phyloP scores from a whole-genome alignment of 92 coral and sea anemone genomes.

The Metridium senile region DNA sequence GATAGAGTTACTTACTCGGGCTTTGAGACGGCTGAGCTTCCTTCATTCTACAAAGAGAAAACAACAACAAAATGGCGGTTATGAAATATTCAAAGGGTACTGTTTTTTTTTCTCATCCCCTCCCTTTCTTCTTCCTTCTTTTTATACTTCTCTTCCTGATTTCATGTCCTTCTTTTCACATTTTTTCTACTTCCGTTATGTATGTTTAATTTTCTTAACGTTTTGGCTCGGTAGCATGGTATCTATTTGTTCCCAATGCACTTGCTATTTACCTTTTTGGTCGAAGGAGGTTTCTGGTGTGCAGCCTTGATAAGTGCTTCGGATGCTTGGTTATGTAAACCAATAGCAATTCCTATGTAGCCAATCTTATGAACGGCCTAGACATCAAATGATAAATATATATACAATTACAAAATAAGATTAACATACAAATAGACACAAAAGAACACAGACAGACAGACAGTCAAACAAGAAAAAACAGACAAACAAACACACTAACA shows the following conservation, averaged over 20 bases:
- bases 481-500: neutral
- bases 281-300: slow-evolving; percentile 24
- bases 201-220: too few species aligned
- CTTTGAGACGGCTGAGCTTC: slow-evolving; percentile 2
- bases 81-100: too few species aligned
- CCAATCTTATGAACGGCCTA: slow-evolving; percentile 94
- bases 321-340: slow-evolving; percentile 87
- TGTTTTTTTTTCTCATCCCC: too few species aligned
- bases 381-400: neutral
- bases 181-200: too few species aligned
- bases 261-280: slow-evolving; percentile 38
- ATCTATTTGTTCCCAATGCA: too few species aligned
- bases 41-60: slow-evolving; percentile 1
- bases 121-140: too few species aligned
- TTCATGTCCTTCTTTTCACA: too few species aligned
- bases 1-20: slow-evolving; percentile 17
- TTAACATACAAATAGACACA: neutral
- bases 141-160: too few species aligned
- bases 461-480: neutral
- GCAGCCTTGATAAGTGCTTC: slow-evolving; percentile 88
- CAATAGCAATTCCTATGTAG: slow-evolving; percentile 88
- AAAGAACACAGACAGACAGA: neutral
- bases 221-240: neutral
- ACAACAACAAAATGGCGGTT: neutral
- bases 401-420: neutral